Evolutionary conservation across 2,113 vertebrate species (phyloP), one percentile per base, ranked within the genome.

Genomic region (Phyllostomus hastatus): DNA sequence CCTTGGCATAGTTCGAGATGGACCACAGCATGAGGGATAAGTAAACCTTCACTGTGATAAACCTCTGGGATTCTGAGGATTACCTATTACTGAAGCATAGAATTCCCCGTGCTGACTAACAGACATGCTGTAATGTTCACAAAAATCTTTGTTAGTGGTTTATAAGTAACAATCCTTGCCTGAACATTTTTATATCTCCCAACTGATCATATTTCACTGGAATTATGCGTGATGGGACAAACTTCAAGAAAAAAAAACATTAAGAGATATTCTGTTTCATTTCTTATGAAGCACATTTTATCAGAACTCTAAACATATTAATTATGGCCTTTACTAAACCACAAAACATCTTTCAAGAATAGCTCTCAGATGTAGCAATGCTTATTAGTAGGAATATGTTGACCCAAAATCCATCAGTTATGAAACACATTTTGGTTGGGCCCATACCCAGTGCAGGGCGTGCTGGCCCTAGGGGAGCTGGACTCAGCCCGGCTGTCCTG

Each of bases 301-400:
- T 94, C 95, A 67, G 88, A 64, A 50, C 57, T 11, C 50, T 35
- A 19, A 93, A 83, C 57, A 28, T n/a, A 52, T n/a, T 92, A 24
- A 89, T 80, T 76, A 70, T 1, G 3, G 79, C 35, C 8, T 19
- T 1, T 10, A 10, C 54, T 54, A 54, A 43, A 33, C 69, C 75
- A 84, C 61, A 83, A 11, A 69, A 20, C 4, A 1, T 14, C 64
- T 52, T 81, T 78, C n/a, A 28, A 66, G 69, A 67, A 15, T 14
- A 50, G 83, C 35, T 79, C 69, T 93, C 52, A 8, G 3, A 66
- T 14, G 16, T 17, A 38, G 19, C 83, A 48, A 28, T 41, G 48
- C 35, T 70, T 41, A n/a, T 52, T n/a, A 54, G 73, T 4, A 88
- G 76, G 88, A 33, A 35, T 0, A 15, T 0, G 41, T 20, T 78